Percentiles rank a stretch among this genome's conserved stretches.
Evolutionary conservation across 1,140 invertebrate species (phyloP).

Genomic region (Neodiprion fabricii): DNA sequence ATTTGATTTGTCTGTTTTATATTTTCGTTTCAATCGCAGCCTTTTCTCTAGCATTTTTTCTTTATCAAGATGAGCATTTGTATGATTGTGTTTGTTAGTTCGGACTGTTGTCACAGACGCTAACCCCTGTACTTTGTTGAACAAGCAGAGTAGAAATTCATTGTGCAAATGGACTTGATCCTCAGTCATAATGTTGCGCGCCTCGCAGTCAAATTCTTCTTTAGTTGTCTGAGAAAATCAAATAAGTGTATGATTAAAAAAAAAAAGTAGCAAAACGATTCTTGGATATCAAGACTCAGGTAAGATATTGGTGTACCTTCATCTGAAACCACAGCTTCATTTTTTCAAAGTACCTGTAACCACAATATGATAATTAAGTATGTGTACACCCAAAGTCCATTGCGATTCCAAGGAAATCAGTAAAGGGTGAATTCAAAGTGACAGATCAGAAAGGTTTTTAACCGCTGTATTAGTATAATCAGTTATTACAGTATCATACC

Average conservation of each 20-base stretch:
- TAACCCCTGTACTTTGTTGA: constrained; percentile 79
- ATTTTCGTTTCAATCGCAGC: constrained; percentile 65
- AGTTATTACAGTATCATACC: too few relatives aligned
- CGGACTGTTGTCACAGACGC: constrained; percentile 64
- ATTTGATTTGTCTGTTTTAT: constrained; percentile 69
- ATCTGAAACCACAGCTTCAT: constrained; percentile 78
- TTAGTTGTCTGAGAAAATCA: constrained; percentile 66
- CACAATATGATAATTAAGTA: constrained; percentile 25
- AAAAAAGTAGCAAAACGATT: neutral
- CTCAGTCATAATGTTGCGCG: constrained; percentile 70
- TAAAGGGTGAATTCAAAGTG: too few relatives aligned
- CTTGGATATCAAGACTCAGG: neutral
- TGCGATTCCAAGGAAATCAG: too few relatives aligned
- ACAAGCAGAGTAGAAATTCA: constrained; percentile 79
- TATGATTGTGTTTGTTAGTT: constrained; percentile 47
- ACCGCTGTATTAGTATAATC: too few relatives aligned
- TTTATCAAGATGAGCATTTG: constrained; percentile 36
- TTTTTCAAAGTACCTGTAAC: constrained; percentile 68
- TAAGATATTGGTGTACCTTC: constrained; percentile 58
- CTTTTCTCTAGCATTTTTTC: constrained; percentile 59
- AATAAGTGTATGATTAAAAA: neutral
- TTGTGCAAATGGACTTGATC: constrained; percentile 83
- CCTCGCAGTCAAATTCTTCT: constrained; percentile 82
- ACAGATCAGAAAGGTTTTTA: too few relatives aligned
- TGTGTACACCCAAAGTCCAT: neutral